These are phyloP conservation scores for Hirundo rustica DNA, from an alignment of 2,797 vertebrate species.

Conservation along the genomic window DNA sequence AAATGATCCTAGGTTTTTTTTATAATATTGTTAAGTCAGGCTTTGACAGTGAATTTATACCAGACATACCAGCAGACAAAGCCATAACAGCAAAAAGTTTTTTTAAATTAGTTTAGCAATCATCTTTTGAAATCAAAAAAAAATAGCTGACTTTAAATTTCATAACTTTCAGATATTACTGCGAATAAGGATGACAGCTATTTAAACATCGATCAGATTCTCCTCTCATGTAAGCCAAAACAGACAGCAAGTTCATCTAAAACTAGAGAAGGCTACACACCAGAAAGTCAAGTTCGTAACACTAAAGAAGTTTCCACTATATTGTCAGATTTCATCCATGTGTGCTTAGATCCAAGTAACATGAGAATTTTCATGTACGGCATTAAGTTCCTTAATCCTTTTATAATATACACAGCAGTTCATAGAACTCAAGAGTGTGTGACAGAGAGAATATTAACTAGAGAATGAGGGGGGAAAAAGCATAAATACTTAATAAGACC, in stretches of 20 bases:
- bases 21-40: neutral
- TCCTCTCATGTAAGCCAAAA: neutral
- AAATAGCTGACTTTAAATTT: neutral
- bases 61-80: neutral
- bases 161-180: neutral
- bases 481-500: neutral
- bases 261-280: neutral
- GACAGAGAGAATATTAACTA: neutral
- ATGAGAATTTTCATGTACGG: neutral
- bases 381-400: neutral
- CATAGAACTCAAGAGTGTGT: neutral
- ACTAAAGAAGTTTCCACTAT: neutral
- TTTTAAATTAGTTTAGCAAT: neutral
- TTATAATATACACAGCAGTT: neutral
- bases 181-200: neutral
- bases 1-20: neutral
- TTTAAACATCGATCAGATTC: neutral
- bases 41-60: neutral
- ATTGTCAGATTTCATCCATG: neutral
- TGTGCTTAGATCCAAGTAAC: neutral
- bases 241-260: neutral
- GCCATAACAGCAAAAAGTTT: neutral
- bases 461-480: accelerated
- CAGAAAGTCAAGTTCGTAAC: neutral
- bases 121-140: neutral